Evolutionary conservation across 2,797 vertebrate species (phyloP).

Genomic region (Manis crassicaudata): DNA sequence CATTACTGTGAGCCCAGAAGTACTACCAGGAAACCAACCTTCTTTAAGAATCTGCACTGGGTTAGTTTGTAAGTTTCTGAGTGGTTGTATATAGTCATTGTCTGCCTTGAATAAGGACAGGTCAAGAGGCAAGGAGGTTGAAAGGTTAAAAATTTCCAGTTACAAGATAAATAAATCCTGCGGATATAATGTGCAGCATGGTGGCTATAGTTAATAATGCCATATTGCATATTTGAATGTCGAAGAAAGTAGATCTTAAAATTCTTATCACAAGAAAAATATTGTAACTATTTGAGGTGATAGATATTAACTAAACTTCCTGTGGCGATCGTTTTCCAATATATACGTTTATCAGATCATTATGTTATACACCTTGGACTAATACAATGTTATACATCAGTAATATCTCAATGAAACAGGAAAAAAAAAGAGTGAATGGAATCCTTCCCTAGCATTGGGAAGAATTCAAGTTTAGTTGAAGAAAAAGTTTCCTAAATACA

Average conservation of each 20-base stretch:
- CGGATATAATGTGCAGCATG: not conserved
- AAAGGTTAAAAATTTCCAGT: not conserved
- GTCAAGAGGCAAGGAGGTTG: not conserved
- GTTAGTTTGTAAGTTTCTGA: not conserved
- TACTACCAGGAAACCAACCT: not conserved
- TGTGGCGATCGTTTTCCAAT: not conserved
- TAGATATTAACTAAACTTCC: not conserved
- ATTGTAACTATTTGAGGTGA: not conserved
- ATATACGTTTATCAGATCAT: not conserved
- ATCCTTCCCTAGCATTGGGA: not conserved
- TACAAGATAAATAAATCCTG: not conserved
- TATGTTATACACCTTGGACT: not conserved
- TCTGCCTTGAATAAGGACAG: not conserved
- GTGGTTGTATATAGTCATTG: not conserved
- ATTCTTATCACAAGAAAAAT: not conserved
- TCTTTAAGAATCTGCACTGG: not conserved
- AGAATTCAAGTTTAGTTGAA: slow-evolving; percentile 1
- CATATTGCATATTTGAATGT: not conserved
- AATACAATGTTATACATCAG: not conserved
- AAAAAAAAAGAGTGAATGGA: not conserved
- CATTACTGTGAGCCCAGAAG: not conserved
- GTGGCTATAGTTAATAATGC: not conserved
- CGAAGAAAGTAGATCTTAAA: not conserved
- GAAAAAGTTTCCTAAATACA: not conserved
- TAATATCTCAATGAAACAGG: not conserved